Percentiles rank a stretch among this genome's conserved stretches.
Evolutionary conservation across 1,140 invertebrate species (phyloP).

Genomic region (Aphelinus certus): DNA sequence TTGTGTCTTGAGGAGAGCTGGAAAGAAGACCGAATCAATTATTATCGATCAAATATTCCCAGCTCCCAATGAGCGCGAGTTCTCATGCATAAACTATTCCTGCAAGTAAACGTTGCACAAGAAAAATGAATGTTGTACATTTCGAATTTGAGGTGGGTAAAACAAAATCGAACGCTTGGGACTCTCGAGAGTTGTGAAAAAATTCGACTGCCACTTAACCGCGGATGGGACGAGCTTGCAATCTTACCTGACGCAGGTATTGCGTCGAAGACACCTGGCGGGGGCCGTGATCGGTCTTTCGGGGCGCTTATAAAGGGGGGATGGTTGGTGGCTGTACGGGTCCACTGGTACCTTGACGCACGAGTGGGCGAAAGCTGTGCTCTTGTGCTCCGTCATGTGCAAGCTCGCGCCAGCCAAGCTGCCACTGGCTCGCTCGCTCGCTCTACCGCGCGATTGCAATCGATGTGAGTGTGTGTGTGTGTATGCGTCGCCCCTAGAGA

Average conservation of each 20-base stretch:
- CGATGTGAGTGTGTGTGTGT: constrained; percentile 17
- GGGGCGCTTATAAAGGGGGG: constrained; percentile 71
- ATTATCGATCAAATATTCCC: too few relatives aligned
- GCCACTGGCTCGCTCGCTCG: background rate
- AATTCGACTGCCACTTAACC: too few relatives aligned
- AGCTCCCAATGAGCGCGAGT: too few relatives aligned
- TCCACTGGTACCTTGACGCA: constrained; percentile 74
- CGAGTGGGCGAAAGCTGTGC: constrained; percentile 65
- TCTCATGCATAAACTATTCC: too few relatives aligned
- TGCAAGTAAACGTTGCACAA: too few relatives aligned
- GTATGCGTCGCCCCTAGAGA: constrained; percentile 22
- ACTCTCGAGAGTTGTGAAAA: too few relatives aligned
- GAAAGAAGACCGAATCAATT: too few relatives aligned
- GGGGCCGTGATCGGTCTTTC: constrained; percentile 43
- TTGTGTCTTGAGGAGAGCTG: background rate
- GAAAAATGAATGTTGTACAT: too few relatives aligned
- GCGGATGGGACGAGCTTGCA: too few relatives aligned
- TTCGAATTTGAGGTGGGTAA: too few relatives aligned
- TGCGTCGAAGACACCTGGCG: background rate
- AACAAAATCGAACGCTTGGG: too few relatives aligned
- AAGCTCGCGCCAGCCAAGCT: too few relatives aligned
- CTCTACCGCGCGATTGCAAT: background rate
- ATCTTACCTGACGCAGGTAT: background rate
- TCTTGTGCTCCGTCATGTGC: constrained; percentile 57
- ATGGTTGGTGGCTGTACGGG: constrained; percentile 72